Conservation (phyloP, 2,113 vertebrate species). For the Psittacus erithacus region DNA sequence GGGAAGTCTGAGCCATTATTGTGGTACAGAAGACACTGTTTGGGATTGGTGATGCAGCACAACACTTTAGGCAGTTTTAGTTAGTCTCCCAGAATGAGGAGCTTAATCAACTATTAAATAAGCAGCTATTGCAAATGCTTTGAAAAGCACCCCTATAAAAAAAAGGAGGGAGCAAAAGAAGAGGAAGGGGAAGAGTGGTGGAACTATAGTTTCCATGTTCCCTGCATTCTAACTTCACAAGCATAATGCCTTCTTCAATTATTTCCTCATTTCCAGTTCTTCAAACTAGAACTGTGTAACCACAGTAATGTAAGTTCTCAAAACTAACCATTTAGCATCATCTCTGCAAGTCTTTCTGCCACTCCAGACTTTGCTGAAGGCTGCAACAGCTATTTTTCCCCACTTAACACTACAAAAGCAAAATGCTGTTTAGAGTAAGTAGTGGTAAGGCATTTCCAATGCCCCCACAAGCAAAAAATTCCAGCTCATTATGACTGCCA, state of each 20-base stretch:
- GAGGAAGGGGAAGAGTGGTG: not conserved
- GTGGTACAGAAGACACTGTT: not conserved
- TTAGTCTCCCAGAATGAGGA: not conserved
- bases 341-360: not conserved
- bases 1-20: not conserved
- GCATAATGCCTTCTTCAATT: not conserved
- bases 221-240: not conserved
- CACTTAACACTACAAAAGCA: not conserved
- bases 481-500: not conserved
- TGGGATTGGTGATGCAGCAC: not conserved
- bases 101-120: not conserved
- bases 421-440: not conserved
- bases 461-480: not conserved
- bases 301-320: not conserved
- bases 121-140: not conserved
- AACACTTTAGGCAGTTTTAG: not conserved
- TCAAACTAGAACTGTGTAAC: not conserved
- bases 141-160: not conserved
- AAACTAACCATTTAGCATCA: not conserved
- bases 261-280: not conserved
- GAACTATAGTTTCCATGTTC: not conserved
- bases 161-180: fast-evolving
- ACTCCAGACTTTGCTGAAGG: not conserved
- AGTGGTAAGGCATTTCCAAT: not conserved
- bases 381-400: not conserved